These are phyloP conservation scores for Opisthograptis luteolata DNA, from an alignment of 2,888 invertebrate genomes.

Conservation along the genomic window DNA sequence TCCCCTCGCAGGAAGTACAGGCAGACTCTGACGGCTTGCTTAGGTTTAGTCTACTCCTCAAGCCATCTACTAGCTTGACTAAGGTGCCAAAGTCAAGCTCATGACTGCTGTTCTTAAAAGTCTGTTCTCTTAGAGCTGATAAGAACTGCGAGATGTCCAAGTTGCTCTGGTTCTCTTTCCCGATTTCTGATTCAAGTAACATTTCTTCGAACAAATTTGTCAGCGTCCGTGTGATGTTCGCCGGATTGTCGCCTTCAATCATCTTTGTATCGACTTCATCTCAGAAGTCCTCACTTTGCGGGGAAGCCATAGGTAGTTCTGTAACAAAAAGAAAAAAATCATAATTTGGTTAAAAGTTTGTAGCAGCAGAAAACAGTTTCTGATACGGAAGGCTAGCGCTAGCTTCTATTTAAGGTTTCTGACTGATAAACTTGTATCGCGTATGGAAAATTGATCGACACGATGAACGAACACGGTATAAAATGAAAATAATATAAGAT, in stretches of 20 bases:
- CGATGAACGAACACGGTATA: no score
- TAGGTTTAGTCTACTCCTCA: conserved; percentile 63
- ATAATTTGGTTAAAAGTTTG: no score
- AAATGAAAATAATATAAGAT: no score
- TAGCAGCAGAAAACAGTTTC: not conserved
- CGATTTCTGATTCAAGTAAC: conserved; percentile 63
- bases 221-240: conserved; percentile 71
- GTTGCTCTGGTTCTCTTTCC: conserved; percentile 60
- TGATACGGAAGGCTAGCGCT: no score
- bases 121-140: conserved; percentile 59
- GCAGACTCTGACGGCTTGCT: conserved; percentile 58
- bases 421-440: no score
- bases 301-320: no score
- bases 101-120: conserved; percentile 58
- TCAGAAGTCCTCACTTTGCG: conserved; percentile 5
- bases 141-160: conserved; percentile 67
- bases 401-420: no score
- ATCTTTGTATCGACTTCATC: conserved; percentile 47
- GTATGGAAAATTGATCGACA: no score
- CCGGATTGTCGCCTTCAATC: conserved; percentile 56
- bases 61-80: conserved; percentile 70
- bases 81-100: conserved; percentile 72
- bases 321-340: no score
- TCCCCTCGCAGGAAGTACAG: conserved; percentile 85
- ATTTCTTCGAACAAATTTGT: conserved; percentile 74